Evolutionary conservation across 2,797 vertebrate genomes (phyloP).

Genomic region (Lepidocolaptes lacrymiger): DNA sequence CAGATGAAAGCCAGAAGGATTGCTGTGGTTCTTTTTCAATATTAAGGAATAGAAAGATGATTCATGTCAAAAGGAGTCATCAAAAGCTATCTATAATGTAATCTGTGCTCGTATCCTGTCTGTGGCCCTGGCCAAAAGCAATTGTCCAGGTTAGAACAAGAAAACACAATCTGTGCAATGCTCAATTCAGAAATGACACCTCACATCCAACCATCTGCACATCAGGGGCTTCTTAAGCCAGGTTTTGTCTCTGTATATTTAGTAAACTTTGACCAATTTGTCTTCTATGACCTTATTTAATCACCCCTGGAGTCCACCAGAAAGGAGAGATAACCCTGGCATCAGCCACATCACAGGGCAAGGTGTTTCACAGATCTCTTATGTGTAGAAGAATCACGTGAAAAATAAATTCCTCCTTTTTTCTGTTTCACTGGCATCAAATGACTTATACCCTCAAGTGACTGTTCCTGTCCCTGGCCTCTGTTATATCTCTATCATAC

Average conservation of each 20-base stretch:
- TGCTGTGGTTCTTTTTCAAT: not conserved
- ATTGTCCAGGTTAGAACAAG: not conserved
- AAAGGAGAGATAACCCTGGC: not conserved
- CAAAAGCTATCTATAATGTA: not conserved
- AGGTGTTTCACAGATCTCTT: not conserved
- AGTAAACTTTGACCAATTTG: not conserved
- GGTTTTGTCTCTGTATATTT: not conserved
- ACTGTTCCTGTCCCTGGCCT: not conserved
- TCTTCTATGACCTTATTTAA: not conserved
- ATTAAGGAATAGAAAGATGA: not conserved
- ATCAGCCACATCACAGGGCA: not conserved
- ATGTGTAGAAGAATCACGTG: not conserved
- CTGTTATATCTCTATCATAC: not conserved
- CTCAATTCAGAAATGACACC: not conserved
- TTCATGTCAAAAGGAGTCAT: not conserved
- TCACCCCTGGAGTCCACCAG: not conserved
- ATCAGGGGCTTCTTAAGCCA: not conserved
- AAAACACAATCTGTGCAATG: not conserved
- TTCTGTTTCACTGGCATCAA: not conserved
- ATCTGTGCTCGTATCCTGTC: not conserved
- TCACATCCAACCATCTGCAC: not conserved
- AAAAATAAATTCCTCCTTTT: not conserved
- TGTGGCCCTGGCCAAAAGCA: not conserved
- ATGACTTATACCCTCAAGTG: not conserved
- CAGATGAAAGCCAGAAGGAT: not conserved